Evolutionary conservation across 2,113 vertebrate species (phyloP), one percentile per base, ranked within the genome.

Genomic region (Illadopsis cleaveri): DNA sequence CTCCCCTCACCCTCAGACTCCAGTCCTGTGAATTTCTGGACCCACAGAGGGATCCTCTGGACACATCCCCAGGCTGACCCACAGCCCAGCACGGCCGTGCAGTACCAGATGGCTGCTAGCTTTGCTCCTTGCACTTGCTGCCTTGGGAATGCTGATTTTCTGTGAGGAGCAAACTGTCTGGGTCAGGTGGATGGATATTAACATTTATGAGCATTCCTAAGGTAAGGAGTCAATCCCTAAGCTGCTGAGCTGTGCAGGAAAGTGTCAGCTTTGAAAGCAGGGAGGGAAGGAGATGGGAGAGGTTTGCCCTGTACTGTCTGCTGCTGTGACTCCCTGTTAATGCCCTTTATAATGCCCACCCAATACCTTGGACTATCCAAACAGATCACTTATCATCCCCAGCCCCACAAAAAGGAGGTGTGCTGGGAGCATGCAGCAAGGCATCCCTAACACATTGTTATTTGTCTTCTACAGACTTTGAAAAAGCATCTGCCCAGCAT

Each of bases 191-290:
- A 80, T 56, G 33, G 85, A 64, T 48, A 90, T 92, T 81, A 92
- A 90, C 56, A 93, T 94, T 88, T 81, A 92, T 81, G 76, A 96
- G 79, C 56, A 44, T 75, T 88, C 68, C 68, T 1, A 21, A 86
- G 75, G 87, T 62, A 90, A 91, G 68, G 56, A 90, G 60, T 90
- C 88, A 90, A 70, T 57, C 92, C 79, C 82, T 62, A 47, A 88
- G 88, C 76, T 5, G 10, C 80, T 91, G 85, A 83, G 92, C 69
- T 82, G 72, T 83, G 65, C 56, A 58, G 76, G 79, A 75, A 95
- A 54, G 72, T 44, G 25, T 69, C 95, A 86, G 75, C 58, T 93
- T 54, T 3, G 12, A 66, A 91, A 54, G 58, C 2, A 77, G 33
- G 51, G 76, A 81, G 68, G 35, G 38, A 84, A 83, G 44, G 80